These are phyloP conservation scores for Drosophila engyochracea DNA, from an alignment of 2,888 invertebrate species.

Conservation along the genomic window DNA sequence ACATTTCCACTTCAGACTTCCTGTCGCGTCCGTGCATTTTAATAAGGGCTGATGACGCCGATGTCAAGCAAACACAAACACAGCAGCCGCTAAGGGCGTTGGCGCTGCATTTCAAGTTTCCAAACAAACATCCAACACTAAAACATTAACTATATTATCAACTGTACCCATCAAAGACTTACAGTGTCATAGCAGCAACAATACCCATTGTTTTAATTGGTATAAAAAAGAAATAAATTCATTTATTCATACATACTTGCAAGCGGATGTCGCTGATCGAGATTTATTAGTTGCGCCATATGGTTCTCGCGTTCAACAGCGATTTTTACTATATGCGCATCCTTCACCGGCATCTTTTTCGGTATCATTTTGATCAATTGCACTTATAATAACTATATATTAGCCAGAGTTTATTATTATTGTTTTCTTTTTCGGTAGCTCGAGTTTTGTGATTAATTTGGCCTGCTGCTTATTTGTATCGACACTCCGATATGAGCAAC, in stretches of 20 bases:
- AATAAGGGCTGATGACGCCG: constrained; percentile 54
- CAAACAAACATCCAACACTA: background rate
- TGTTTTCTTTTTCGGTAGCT: constrained; percentile 35
- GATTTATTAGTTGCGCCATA: constrained; percentile 92
- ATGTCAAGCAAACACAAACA: constrained; percentile 36
- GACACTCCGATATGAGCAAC: constrained; percentile 5
- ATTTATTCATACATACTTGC: constrained; percentile 86
- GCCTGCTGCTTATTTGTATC: constrained; percentile 16
- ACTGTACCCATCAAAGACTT: background rate
- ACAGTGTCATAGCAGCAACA: constrained; percentile 1
- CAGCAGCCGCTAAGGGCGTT: constrained; percentile 65
- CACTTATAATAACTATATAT: constrained; percentile 12
- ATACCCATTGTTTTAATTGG: background rate
- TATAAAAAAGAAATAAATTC: background rate
- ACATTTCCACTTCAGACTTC: constrained; percentile 32
- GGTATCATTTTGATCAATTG: constrained; percentile 79
- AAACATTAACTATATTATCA: background rate
- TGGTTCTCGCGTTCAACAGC: constrained; percentile 92
- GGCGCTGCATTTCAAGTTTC: constrained; percentile 27
- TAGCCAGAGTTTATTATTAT: constrained; percentile 39
- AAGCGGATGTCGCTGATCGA: constrained; percentile 95
- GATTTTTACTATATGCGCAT: constrained; percentile 95
- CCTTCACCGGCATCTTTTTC: constrained; percentile 92
- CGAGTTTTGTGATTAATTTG: constrained; percentile 33
- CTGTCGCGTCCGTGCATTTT: constrained; percentile 55